Percentiles rank a stretch among this genome's conserved stretches.
Conservation (phyloP, 2,113 vertebrate genomes). For the Catharus fuscescens region DNA sequence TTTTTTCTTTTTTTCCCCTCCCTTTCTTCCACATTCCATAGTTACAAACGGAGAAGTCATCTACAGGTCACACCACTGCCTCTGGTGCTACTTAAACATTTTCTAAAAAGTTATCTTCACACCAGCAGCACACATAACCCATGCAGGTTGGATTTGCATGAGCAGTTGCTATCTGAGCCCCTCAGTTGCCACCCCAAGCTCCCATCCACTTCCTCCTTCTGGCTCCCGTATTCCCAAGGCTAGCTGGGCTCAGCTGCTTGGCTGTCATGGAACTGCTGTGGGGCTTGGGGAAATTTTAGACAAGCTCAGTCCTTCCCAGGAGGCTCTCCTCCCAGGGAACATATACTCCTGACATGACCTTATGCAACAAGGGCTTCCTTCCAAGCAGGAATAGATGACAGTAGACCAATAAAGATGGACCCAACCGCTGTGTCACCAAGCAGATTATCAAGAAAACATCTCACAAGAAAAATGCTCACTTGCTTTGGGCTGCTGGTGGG, state of each 20-base stretch:
- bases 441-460: constrained; percentile 32
- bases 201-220: constrained; percentile 1
- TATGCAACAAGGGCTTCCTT: background rate
- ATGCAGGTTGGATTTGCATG: background rate
- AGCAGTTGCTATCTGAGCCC: background rate
- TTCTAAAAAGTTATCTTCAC: constrained; percentile 43
- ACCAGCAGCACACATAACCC: constrained; percentile 11
- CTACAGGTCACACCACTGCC: constrained; percentile 73
- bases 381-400: constrained; percentile 35
- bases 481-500: background rate
- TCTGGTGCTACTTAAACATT: constrained; percentile 58
- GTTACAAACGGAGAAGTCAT: constrained; percentile 71
- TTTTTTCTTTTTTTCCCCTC: background rate
- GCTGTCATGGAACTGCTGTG: background rate
- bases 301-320: constrained; percentile 15
- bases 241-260: background rate
- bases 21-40: constrained; percentile 70
- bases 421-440: constrained; percentile 51
- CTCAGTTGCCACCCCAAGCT: background rate
- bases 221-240: background rate
- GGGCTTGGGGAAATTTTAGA: constrained; percentile 42
- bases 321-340: background rate
- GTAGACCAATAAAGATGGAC: background rate
- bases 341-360: background rate
- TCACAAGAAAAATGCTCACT: constrained; percentile 51